A percentile compares a stretch with the other conserved stretches of the same genome.
phyloP scores from a whole-genome alignment of 1,140 invertebrate genomes.

The Drosophila oshimai region DNA sequence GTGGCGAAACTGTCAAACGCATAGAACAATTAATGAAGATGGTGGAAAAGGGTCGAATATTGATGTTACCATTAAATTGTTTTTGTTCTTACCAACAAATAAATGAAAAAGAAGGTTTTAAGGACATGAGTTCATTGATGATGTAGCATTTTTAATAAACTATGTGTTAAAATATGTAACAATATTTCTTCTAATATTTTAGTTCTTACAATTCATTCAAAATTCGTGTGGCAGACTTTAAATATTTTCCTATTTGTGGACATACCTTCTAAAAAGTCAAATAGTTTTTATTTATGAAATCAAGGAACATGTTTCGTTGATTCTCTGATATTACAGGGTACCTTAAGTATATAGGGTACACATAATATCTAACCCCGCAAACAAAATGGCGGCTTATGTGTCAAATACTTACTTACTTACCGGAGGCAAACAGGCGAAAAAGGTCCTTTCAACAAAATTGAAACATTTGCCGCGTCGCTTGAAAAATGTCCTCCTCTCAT shows the following conservation, averaged over 20 bases:
- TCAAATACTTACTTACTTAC: slow-evolving; percentile 26
- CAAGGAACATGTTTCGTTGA: background rate
- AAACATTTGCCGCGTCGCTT: slow-evolving; percentile 69
- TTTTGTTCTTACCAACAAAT: too few species aligned
- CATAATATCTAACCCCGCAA: background rate
- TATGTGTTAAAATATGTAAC: too few species aligned
- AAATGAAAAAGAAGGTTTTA: too few species aligned
- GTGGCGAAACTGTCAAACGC: slow-evolving; percentile 58
- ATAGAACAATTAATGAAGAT: slow-evolving; percentile 23
- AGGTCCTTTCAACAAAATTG: slow-evolving; percentile 50
- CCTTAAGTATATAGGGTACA: background rate
- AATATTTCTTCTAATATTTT: too few species aligned
- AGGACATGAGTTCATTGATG: too few species aligned
- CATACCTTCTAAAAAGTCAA: too few species aligned
- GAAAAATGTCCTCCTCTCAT: slow-evolving; percentile 67
- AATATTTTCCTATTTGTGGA: too few species aligned
- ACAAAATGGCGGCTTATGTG: slow-evolving; percentile 61
- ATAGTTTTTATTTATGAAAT: background rate
- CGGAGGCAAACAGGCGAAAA: slow-evolving; percentile 7
- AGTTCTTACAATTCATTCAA: too few species aligned
- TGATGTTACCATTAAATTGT: background rate
- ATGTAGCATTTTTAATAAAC: too few species aligned
- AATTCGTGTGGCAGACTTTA: too few species aligned
- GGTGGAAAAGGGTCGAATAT: background rate
- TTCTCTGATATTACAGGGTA: background rate